A percentile compares a stretch with the other conserved stretches of the same genome.
These are phyloP conservation scores for Echinometra lucunter DNA, from an alignment of 53 echinoderm and acorn worm species.

Conservation along the genomic window DNA sequence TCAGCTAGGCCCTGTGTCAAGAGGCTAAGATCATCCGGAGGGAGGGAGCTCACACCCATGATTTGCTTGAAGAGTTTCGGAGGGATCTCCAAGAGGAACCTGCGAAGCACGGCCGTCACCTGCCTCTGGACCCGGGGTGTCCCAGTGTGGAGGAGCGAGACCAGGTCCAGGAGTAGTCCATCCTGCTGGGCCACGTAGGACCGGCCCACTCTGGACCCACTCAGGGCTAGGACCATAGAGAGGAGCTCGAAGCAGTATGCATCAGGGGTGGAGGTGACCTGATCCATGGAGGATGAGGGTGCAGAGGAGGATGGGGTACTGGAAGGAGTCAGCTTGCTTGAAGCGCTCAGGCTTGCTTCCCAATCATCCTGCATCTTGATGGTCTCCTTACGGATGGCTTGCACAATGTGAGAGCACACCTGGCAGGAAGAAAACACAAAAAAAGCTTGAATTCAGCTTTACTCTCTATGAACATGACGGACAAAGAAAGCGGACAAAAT, in stretches of 20 bases:
- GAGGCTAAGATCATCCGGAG: conserved; percentile 83
- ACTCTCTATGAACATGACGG: too few species aligned
- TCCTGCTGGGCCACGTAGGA: conserved; percentile 95
- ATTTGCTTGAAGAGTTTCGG: conserved; percentile 88
- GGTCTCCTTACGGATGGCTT: conserved; percentile 97
- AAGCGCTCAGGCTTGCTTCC: conserved; percentile 77
- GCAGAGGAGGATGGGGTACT: conserved; percentile 67
- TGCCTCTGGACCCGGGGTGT: conserved; percentile 97
- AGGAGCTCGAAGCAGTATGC: conserved; percentile 99
- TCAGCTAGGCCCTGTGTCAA: conserved; percentile 78
- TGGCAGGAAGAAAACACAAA: conserved; percentile 8
- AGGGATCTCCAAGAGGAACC: conserved; percentile 89
- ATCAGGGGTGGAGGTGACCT: conserved; percentile 74
- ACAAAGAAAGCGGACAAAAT: too few species aligned
- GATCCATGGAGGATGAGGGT: conserved; percentile 64
- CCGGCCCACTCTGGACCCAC: conserved; percentile 93
- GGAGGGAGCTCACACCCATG: conserved; percentile 79
- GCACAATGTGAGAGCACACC: conserved; percentile 98
- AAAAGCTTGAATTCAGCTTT: too few species aligned
- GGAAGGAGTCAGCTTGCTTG: conserved; percentile 71
- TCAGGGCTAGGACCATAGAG: conserved; percentile 97
- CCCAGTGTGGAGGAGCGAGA: conserved; percentile 93
- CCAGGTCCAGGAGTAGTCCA: conserved; percentile 85
- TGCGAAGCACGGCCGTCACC: conserved; percentile 90
- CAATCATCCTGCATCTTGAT: conserved; percentile 92